Base-by-base conservation (phyloP, 2,797 vertebrate genomes). In the Melanotaenia nigrans region DNA sequence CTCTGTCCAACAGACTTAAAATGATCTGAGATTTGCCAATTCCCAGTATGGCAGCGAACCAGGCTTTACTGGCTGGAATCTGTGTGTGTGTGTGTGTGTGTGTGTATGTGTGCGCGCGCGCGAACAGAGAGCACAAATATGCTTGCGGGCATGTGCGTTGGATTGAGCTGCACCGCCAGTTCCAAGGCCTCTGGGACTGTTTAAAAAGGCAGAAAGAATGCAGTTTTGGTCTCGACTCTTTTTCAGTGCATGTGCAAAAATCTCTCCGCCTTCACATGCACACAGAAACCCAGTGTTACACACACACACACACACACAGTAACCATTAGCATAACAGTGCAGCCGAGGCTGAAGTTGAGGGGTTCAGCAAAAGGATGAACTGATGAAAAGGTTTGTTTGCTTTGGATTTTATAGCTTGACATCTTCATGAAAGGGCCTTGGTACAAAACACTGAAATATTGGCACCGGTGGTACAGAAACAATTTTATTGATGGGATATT, bases 11-110 rank as follows among this genome's bases (percentile, higher is more conserved):
- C 75, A 40, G 73, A 85, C 84, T 88, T 84, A 75, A 82, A 87
- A 85, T 89, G 75, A 90, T 86, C 82, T 68, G 77, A 86, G 79
- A 84, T 79, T 88, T 87, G 85, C 82, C 86, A 86, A 61, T 76
- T 87, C 64, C 74, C 38, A 54, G 80, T 76, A 76, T 87, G 85
- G 81, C 80, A 67, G 73, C 8, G 59, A 45, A 82, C 72, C 79
- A 72, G 61, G 38, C 25, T 45, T 68, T 51, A 14, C 75, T 80
- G 73, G 57, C 68, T 58, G 60, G 56, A 78, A 62, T 78, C 67
- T 28, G 45, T 40, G 66, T 33, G 33, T 72, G 71, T 68, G 64
- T 68, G n/a, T 33, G 54, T 61, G 54, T 13, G 71, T 68, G 64
- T n/a, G n/a, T n/a, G n/a, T n/a, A n/a, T 68, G n/a, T 33, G 54